phyloP scores from a whole-genome alignment of 2,113 vertebrate species.

The Cheilinus undulatus region DNA sequence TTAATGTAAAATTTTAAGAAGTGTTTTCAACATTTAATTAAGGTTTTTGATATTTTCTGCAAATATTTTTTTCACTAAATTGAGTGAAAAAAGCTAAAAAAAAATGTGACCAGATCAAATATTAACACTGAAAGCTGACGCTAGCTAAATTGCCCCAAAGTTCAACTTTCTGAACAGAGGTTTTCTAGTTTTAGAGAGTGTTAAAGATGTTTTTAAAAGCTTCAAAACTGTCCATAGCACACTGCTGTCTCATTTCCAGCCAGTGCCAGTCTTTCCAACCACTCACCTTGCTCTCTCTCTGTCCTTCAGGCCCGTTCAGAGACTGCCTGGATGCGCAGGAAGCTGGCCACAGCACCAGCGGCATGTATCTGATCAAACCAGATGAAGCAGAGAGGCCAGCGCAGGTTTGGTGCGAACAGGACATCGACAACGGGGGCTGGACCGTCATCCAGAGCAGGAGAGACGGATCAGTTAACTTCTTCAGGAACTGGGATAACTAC shows the following conservation, averaged over 20 bases:
- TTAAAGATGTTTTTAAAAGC: too few species aligned
- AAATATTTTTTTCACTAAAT: neutral
- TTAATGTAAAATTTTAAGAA: too few species aligned
- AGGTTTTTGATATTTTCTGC: neutral
- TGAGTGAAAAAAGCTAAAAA: neutral
- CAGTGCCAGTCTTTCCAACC: slow-evolving; percentile 9
- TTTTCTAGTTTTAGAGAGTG: too few species aligned
- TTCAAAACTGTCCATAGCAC: too few species aligned
- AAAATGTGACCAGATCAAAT: neutral
- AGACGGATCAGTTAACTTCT: slow-evolving; percentile 97
- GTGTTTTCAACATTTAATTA: too few species aligned
- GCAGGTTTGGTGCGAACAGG: slow-evolving; percentile 97
- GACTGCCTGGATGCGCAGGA: slow-evolving; percentile 94
- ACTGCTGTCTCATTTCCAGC: neutral
- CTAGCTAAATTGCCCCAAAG: too few species aligned
- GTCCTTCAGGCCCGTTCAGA: slow-evolving; percentile 90
- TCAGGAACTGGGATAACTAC: slow-evolving; percentile 98
- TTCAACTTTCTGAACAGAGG: too few species aligned
- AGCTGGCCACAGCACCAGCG: slow-evolving; percentile 89
- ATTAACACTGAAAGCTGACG: too few species aligned
- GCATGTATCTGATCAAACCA: slow-evolving; percentile 94
- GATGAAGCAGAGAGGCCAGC: slow-evolving; percentile 86
- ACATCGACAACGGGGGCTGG: slow-evolving; percentile 96
- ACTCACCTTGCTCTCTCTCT: slow-evolving; percentile 25
- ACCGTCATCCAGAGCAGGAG: slow-evolving; percentile 94